These are phyloP conservation scores for Cynoglossus semilaevis DNA, from an alignment of 2,113 vertebrate species.

Conservation along the genomic window DNA sequence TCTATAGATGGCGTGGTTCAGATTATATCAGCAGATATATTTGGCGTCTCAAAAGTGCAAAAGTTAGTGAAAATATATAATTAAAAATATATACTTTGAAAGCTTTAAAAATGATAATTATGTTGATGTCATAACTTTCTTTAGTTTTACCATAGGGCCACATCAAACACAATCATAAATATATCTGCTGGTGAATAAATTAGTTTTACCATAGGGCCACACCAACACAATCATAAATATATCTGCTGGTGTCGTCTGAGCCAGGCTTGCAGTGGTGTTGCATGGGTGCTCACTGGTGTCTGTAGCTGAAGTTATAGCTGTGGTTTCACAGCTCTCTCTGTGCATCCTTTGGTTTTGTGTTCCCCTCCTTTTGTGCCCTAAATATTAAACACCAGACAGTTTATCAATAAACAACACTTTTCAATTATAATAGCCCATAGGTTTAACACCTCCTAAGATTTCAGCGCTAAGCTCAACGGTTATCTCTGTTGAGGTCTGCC, in stretches of 20 bases:
- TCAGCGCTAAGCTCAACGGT: too few relatives aligned
- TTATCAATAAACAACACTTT: too few relatives aligned
- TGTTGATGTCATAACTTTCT: too few relatives aligned
- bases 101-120: too few relatives aligned
- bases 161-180: too few relatives aligned
- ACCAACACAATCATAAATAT: slow-evolving; percentile 6
- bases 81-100: neutral
- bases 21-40: slow-evolving; percentile 15
- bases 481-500: too few relatives aligned
- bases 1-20: slow-evolving; percentile 47
- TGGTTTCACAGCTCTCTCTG: slow-evolving; percentile 3
- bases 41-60: neutral
- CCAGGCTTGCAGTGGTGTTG: slow-evolving; percentile 31
- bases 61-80: neutral
- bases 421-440: too few relatives aligned
- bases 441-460: too few relatives aligned
- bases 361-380: slow-evolving; percentile 4
- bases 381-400: neutral
- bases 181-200: too few relatives aligned
- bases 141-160: too few relatives aligned
- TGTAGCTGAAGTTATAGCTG: slow-evolving; percentile 22
- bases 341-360: slow-evolving; percentile 4
- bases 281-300: slow-evolving; percentile 50
- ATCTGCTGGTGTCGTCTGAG: slow-evolving; percentile 38
- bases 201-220: too few relatives aligned